Base-by-base conservation (phyloP, 2,888 invertebrate species). In the Drosophila nr. perissopoda region DNA sequence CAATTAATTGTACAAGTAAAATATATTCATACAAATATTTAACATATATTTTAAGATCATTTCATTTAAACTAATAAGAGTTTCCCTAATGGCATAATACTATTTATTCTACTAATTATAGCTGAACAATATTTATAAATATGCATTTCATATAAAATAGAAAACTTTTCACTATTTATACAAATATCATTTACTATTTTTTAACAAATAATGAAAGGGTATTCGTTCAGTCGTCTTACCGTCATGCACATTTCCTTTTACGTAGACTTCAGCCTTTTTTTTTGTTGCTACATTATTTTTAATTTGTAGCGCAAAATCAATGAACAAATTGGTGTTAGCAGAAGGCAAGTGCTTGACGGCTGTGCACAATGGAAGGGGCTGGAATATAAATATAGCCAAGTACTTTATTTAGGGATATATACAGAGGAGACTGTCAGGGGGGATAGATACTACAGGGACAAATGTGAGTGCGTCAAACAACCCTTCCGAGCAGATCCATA, bases 291-390 rank as follows among this genome's bases (percentile, higher is more conserved):
- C 71, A 79, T 75, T 72, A 73, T 87, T 87, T 85, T 87, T 89
- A 87, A 89, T 87, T 83, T 87, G 80, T 78, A 76, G 78, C 74
- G 51, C 69, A 73, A 83, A 79, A 88, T 83, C 88, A 88, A 88
- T 88, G 87, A 81, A 82, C 87, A 89, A 88, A 89, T 89, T 89
- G 88, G 88, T 89, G 88, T 89, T 89, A 83, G 86, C 89, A 89
- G 81, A 89, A 89, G 89, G 81, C 89, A 89, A 89, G 89, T 87
- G 89, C 81, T 86, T 81, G 66, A 64, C 29, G 49, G 63, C 46
- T 25, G 8, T 46, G 0, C 16, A 25, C 38, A 58, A 21, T 48
- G n/a, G 31, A 13, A 31, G 61, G 72, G 33, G 5, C 18, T 31
- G 40, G 34, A 36, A 34, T 53, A 40, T 25, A 40, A 18, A 73